A percentile compares a stretch with the other conserved stretches of the same genome.
Evolutionary conservation across 2,797 vertebrate species (phyloP).

Genomic region (Hephaestus fuliginosus): DNA sequence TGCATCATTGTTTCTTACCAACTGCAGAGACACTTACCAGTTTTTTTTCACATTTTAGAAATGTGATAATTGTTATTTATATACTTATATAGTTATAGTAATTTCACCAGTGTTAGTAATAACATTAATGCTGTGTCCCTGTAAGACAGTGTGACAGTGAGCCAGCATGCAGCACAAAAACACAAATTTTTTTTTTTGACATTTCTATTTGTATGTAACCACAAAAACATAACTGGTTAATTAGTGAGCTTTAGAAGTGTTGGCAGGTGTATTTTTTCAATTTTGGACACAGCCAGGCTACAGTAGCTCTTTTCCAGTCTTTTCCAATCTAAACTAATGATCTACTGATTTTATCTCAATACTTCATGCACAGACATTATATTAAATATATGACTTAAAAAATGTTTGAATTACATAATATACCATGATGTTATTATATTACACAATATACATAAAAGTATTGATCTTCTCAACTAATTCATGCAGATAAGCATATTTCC

Average conservation of each 20-base stretch:
- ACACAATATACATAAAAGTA: too few relatives aligned
- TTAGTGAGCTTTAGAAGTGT: too few relatives aligned
- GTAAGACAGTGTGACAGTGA: not conserved
- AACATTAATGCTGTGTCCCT: not conserved
- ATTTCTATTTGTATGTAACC: too few relatives aligned
- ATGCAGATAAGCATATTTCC: not conserved
- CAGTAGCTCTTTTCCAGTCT: not conserved
- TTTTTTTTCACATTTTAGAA: not conserved
- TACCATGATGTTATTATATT: too few relatives aligned
- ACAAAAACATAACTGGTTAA: too few relatives aligned
- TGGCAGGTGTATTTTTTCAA: not conserved
- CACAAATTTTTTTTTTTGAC: too few relatives aligned
- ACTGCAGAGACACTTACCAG: not conserved
- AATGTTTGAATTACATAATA: too few relatives aligned
- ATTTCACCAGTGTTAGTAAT: not conserved
- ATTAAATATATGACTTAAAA: too few relatives aligned
- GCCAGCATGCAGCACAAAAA: not conserved
- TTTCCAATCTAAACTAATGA: slow-evolving; percentile 10
- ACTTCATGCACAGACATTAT: not conserved
- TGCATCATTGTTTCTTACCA: not conserved
- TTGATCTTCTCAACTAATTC: slow-evolving; percentile 4
- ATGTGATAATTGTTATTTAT: not conserved
- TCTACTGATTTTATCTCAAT: too few relatives aligned
- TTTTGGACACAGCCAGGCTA: slow-evolving; percentile 6
- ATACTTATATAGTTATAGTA: not conserved